Percentiles rank a stretch among this genome's conserved stretches.
phyloP scores from a whole-genome alignment of 1,140 invertebrate species.

The Heliconius melpomene region DNA sequence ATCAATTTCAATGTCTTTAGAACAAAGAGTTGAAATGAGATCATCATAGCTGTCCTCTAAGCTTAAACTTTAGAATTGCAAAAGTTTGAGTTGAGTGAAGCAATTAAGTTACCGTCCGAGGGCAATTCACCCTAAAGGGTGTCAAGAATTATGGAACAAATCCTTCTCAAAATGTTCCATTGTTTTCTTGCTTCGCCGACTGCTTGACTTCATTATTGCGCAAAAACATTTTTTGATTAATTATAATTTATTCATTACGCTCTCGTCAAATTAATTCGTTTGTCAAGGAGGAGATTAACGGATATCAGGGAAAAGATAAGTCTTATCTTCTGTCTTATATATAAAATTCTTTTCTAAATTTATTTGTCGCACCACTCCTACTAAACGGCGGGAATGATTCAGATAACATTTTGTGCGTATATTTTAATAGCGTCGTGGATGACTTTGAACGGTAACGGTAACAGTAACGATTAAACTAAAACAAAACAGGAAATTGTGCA shows the following conservation, averaged over 20 bases:
- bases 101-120: conserved; percentile 23
- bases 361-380: too few relatives aligned
- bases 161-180: background rate
- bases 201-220: background rate
- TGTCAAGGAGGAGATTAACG: background rate
- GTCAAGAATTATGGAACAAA: conserved; percentile 23
- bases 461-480: too few relatives aligned
- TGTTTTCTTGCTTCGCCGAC: background rate
- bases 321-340: background rate
- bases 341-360: too few relatives aligned
- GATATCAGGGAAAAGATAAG: background rate
- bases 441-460: too few relatives aligned
- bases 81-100: conserved; percentile 25
- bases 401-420: too few relatives aligned
- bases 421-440: too few relatives aligned
- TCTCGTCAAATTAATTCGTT: background rate
- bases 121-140: conserved; percentile 24
- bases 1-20: conserved; percentile 13
- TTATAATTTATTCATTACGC: background rate
- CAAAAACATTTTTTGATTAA: background rate
- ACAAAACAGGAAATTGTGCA: too few relatives aligned
- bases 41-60: conserved; percentile 24
- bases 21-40: conserved; percentile 34
- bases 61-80: conserved; percentile 23
- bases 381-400: too few relatives aligned